Conservation (phyloP, 92 coral and sea anemone species). For the Zoanthus gigantus region DNA sequence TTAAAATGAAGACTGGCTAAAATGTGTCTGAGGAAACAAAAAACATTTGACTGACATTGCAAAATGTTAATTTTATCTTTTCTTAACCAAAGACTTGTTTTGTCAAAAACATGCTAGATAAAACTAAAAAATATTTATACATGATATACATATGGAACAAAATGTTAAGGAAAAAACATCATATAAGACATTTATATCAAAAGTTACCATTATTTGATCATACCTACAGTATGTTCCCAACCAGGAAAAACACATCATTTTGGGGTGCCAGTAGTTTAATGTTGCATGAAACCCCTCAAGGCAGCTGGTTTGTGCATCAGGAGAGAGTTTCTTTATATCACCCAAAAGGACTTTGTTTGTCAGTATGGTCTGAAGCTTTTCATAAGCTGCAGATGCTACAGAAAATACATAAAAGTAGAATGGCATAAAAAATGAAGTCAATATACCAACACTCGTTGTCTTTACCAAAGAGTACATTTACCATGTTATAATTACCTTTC, state of each 20-base stretch:
- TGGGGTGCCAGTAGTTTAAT: too few species aligned
- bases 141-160: background rate
- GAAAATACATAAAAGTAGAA: background rate
- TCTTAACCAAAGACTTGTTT: background rate
- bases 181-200: background rate
- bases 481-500: too few species aligned
- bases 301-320: too few species aligned
- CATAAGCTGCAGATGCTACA: background rate
- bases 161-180: background rate
- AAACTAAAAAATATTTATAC: background rate
- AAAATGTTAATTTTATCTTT: background rate
- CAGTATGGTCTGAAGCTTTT: background rate
- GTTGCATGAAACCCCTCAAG: too few species aligned
- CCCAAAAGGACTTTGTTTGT: background rate
- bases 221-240: conserved; percentile 5
- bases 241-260: too few species aligned
- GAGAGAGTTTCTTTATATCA: too few species aligned
- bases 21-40: background rate
- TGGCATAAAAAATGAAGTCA: background rate
- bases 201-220: background rate
- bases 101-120: background rate
- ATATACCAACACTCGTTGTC: background rate
- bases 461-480: too few species aligned
- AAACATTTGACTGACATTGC: background rate
- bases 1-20: background rate